A percentile compares a stretch with the other conserved stretches of the same genome.
These are phyloP conservation scores for Grammomys surdaster DNA, from an alignment of 2,113 vertebrate genomes.

Conservation along the genomic window DNA sequence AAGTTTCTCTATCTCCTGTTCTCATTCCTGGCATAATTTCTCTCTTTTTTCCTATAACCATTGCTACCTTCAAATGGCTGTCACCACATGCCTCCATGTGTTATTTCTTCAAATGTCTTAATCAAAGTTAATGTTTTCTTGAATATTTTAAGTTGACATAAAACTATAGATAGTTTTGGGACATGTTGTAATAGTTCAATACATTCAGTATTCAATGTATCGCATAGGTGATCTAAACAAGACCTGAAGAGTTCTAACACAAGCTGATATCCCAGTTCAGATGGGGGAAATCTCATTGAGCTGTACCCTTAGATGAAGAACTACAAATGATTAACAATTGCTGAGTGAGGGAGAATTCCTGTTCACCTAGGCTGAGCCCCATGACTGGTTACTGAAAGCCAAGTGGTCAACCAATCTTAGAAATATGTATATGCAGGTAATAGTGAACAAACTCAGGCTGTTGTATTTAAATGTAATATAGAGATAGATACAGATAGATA, in stretches of 20 bases:
- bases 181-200: background rate
- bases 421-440: background rate
- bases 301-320: background rate
- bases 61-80: background rate
- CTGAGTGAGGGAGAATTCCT: background rate
- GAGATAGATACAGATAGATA: too few relatives aligned
- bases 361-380: background rate
- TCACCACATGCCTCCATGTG: background rate
- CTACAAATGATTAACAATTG: background rate
- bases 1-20: background rate
- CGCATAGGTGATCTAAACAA: background rate
- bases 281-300: background rate
- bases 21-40: background rate
- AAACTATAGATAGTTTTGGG: background rate
- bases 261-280: background rate
- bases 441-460: background rate
- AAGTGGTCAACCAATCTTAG: background rate
- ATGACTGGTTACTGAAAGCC: background rate
- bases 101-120: slow-evolving; percentile 32
- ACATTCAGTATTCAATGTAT: background rate
- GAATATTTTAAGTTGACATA: background rate
- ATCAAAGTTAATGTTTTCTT: background rate
- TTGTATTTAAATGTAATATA: background rate
- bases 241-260: background rate
- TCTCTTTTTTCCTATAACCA: background rate